Evolutionary conservation across 2,888 invertebrate genomes (phyloP).

Genomic region (Lycia hirtaria): DNA sequence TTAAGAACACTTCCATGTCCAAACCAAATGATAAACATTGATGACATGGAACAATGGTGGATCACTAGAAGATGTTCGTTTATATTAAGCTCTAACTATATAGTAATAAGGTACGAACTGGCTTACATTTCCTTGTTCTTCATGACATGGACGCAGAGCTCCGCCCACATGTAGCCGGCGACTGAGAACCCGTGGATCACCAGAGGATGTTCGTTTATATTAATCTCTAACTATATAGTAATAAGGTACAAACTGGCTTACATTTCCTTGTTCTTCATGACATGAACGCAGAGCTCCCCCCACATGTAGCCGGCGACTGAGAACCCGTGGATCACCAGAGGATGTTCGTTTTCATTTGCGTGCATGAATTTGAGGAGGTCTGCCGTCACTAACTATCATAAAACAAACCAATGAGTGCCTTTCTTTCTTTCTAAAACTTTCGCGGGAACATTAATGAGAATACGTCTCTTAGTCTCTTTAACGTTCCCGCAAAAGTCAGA

Average conservation of each 20-base stretch:
- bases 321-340: slow-evolving; percentile 93
- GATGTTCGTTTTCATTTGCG: slow-evolving; percentile 87
- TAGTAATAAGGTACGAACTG: background rate
- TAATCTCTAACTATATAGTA: background rate
- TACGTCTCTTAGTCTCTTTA: too few relatives aligned
- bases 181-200: slow-evolving; percentile 96
- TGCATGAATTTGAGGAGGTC: slow-evolving; percentile 91
- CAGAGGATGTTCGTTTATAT: background rate
- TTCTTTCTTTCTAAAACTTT: too few relatives aligned
- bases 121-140: slow-evolving; percentile 72
- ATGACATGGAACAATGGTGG: too few relatives aligned
- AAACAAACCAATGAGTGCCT: background rate
- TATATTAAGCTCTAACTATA: background rate
- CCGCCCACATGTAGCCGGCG: slow-evolving; percentile 95
- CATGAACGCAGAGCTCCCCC: slow-evolving; percentile 90
- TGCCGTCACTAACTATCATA: slow-evolving; percentile 88
- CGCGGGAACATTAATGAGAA: too few relatives aligned
- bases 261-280: slow-evolving; percentile 70
- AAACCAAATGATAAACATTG: too few relatives aligned
- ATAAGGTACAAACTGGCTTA: slow-evolving; percentile 48
- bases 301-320: slow-evolving; percentile 96
- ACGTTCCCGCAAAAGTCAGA: too few relatives aligned
- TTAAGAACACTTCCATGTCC: too few relatives aligned
- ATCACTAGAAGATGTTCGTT: background rate
- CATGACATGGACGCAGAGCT: slow-evolving; percentile 86